A percentile compares a stretch with the other conserved stretches of the same genome.
phyloP scores from a whole-genome alignment of 2,113 vertebrate species.

The Aptenodytes patagonicus region DNA sequence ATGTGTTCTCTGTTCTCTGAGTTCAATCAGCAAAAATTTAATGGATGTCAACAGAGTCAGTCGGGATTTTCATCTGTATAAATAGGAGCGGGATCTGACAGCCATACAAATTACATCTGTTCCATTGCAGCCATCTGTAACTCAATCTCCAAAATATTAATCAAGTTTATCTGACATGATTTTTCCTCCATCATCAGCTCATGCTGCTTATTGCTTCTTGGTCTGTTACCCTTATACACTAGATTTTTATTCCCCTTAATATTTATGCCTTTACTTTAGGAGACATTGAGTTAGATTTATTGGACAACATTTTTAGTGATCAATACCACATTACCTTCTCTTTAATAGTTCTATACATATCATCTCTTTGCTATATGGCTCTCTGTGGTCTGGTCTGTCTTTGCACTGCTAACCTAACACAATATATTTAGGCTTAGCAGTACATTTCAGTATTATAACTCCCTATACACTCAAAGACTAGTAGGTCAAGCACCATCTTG shows the following conservation, averaged over 20 bases:
- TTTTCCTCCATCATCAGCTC: constrained; percentile 16
- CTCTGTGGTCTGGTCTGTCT: neutral
- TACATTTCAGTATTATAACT: neutral
- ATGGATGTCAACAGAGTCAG: neutral
- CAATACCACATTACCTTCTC: neutral
- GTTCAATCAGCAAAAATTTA: neutral
- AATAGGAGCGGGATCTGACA: constrained; percentile 31
- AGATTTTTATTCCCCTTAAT: neutral
- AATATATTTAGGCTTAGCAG: neutral
- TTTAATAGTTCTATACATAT: neutral
- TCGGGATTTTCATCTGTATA: constrained; percentile 16
- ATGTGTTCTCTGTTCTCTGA: neutral
- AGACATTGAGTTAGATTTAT: neutral
- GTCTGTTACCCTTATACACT: neutral
- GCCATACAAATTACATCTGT: constrained; percentile 41
- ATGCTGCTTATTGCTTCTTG: neutral
- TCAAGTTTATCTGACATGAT: constrained; percentile 24
- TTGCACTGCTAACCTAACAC: neutral
- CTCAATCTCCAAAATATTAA: constrained; percentile 46
- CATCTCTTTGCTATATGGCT: neutral
- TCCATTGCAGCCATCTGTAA: constrained; percentile 33
- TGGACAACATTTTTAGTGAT: neutral
- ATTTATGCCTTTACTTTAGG: neutral
- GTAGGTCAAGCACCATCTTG: neutral
- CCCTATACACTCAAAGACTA: neutral